Conservation (phyloP, 2,797 vertebrate genomes). For the Chiroxiphia lanceolata region DNA sequence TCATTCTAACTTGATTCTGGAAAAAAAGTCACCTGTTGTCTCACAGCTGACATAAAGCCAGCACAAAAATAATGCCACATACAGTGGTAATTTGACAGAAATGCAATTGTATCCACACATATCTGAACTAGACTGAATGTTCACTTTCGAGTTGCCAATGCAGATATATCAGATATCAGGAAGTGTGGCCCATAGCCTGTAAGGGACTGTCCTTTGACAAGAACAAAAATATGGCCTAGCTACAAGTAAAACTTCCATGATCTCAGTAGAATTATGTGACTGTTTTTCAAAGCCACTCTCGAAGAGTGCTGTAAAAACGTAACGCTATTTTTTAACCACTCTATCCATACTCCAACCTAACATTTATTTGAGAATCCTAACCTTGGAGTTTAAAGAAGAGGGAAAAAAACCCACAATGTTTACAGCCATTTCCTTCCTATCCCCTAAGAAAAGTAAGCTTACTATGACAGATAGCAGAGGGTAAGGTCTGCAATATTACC, state of each 20-base stretch:
- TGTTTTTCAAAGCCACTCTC: constrained; percentile 7
- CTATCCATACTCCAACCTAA: not conserved
- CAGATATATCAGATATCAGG: not conserved
- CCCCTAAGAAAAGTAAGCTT: not conserved
- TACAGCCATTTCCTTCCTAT: not conserved
- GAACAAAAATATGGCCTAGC: not conserved
- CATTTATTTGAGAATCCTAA: constrained; percentile 18
- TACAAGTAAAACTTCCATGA: not conserved
- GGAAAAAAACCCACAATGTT: not conserved
- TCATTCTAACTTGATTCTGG: not conserved
- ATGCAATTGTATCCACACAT: not conserved
- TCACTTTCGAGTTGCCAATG: not conserved
- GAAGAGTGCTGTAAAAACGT: not conserved
- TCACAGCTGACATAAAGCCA: not conserved
- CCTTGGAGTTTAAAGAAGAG: constrained; percentile 11
- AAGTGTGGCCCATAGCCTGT: not conserved
- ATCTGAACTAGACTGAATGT: not conserved
- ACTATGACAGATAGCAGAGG: not conserved
- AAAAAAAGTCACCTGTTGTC: not conserved
- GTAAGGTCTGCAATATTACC: constrained; percentile 17
- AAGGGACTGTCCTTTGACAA: not conserved
- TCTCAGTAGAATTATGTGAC: not conserved
- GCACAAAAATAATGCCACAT: not conserved
- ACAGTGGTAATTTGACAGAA: not conserved
- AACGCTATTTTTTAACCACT: not conserved